Evolutionary conservation across 2,888 invertebrate species (phyloP).

Genomic region (Boloria euphrosyne): DNA sequence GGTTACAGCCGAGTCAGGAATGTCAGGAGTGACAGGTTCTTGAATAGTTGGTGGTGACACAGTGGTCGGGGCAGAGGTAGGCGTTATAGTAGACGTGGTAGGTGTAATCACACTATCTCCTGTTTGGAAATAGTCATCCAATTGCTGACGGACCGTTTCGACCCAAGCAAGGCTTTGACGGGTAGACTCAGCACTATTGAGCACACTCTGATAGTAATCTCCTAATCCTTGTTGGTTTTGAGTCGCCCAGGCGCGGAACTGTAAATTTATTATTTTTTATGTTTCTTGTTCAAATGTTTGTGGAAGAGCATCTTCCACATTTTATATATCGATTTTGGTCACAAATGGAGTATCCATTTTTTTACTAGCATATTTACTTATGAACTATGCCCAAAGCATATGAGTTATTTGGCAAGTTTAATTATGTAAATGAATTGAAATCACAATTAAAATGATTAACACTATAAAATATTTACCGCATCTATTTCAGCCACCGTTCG

Average conservation of each 20-base stretch:
- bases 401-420: not conserved
- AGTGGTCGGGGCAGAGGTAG: conserved; percentile 38
- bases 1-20: conserved; percentile 58
- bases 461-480: conserved; percentile 48
- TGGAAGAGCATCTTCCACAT: no score
- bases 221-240: conserved; percentile 48
- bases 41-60: conserved; percentile 42
- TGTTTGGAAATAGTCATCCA: conserved; percentile 53
- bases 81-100: conserved; percentile 33
- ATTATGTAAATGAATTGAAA: not conserved
- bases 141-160: conserved; percentile 46
- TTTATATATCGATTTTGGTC: no score
- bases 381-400: not conserved
- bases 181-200: conserved; percentile 46
- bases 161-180: conserved; percentile 55
- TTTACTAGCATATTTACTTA: no score
- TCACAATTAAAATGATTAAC: not conserved
- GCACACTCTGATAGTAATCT: conserved; percentile 44
- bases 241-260: conserved; percentile 66
- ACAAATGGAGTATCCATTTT: no score
- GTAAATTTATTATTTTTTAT: conserved; percentile 16
- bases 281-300: not conserved
- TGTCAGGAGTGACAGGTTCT: conserved; percentile 55
- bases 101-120: conserved; percentile 44
- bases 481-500: conserved; percentile 51